Base-by-base conservation (phyloP, 2,888 invertebrate genomes). In the Amphipoea lucens region DNA sequence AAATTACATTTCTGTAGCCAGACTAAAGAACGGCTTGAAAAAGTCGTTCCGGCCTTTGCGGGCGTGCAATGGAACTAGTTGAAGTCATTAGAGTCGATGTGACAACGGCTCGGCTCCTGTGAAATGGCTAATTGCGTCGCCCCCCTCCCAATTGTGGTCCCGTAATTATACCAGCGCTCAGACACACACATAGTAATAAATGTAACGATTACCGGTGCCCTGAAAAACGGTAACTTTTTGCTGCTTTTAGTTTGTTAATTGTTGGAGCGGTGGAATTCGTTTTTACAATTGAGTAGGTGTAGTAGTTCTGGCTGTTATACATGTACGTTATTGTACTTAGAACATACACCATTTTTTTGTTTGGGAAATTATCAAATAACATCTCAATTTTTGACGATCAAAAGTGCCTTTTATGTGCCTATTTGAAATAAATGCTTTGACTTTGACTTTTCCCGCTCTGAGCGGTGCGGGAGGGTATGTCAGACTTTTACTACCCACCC, bases 111-210 rank as follows among this genome's bases (percentile, higher is more conserved):
- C 80, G 85, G 85, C 81, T 88, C 80, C 87, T 87, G 90, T 89
- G 88, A 89, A 90, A 90, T 90, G 90, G 91, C 90, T 92, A 93
- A 92, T 93, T 92, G 90, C 91, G 89, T 86, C 88, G 84, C 89
- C 88, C 87, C 85, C 87, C 83, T 86, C 87, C 86, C 88, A 90
- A 92, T 92, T 94, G 91, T 90, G 90, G 87, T 82, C 81, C 86
- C 87, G 90, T 92, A 92, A 94, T 94, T 93, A 93, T 90, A 89
- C 89, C 82, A 79, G 87, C 78, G 81, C 78, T 77, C 86, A 78
- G 71, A 81, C 83, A 82, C 85, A 82, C 84, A 82, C 85, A 84
- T 83, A 86, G 86, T 90, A 91, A 90, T 91, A 91, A 90, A 87
- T 87, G 88, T 91, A 90, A 88, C 86, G 87, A 87, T 86, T 82